phyloP scores from a whole-genome alignment of 2,797 vertebrate genomes.

The Hafferia zeledoni region DNA sequence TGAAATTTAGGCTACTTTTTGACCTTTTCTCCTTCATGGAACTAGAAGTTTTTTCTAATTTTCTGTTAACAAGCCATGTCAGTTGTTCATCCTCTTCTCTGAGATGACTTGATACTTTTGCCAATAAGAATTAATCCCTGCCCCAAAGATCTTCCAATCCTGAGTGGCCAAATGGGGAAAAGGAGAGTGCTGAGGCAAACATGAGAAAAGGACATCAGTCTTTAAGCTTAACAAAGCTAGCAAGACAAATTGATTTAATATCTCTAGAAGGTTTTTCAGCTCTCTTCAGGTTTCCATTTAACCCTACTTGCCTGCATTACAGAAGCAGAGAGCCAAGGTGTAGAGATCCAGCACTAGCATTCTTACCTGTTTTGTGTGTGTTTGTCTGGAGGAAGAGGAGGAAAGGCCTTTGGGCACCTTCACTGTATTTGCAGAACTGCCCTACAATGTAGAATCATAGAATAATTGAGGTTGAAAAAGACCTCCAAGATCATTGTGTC shows the following conservation, averaged over 20 bases:
- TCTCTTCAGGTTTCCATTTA: too few relatives aligned
- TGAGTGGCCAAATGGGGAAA: neutral
- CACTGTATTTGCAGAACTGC: neutral
- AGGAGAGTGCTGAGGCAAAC: neutral
- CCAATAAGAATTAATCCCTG: neutral
- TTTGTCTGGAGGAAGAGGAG: neutral
- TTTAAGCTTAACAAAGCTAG: neutral
- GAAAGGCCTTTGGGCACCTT: neutral
- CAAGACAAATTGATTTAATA: neutral
- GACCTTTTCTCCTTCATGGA: neutral
- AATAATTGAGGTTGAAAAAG: neutral
- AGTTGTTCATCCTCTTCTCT: neutral
- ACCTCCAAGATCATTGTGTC: neutral
- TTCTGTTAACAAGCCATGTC: neutral
- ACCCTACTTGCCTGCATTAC: too few relatives aligned
- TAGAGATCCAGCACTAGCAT: neutral
- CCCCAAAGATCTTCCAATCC: neutral
- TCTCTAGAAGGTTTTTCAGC: neutral
- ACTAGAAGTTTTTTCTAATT: neutral
- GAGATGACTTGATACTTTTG: neutral
- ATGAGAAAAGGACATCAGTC: neutral
- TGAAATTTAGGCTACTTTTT: constrained; percentile 7
- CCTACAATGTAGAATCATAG: neutral
- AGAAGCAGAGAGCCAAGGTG: too few relatives aligned
- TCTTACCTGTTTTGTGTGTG: neutral